A percentile compares a stretch with the other conserved stretches of the same genome.
Conservation (phyloP, 2,113 vertebrate species). For the Pogona vitticeps region DNA sequence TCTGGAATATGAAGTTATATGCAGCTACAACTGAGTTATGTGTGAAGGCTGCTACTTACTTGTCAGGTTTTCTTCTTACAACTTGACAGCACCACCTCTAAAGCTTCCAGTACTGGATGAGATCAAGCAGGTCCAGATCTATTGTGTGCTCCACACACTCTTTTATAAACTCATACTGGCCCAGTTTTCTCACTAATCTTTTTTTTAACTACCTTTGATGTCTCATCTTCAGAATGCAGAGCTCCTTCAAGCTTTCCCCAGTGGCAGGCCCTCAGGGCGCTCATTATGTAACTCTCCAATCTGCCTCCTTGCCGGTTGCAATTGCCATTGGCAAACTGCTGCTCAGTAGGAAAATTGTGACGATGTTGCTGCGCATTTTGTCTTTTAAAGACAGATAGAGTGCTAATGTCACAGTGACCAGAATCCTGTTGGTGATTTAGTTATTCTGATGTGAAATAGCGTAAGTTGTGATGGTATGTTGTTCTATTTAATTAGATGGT, state of each 20-base stretch:
- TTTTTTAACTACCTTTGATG: background rate
- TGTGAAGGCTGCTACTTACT: background rate
- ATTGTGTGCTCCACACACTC: background rate
- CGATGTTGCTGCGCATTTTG: conserved; percentile 5
- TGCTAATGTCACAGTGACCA: conserved; percentile 44
- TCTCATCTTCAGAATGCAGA: background rate
- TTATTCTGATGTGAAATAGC: too few species aligned
- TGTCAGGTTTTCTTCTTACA: background rate
- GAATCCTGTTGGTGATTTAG: too few species aligned
- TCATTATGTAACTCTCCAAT: conserved; percentile 27
- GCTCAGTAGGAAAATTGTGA: conserved; percentile 32
- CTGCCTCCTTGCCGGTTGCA: conserved; percentile 14
- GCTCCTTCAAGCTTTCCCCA: background rate
- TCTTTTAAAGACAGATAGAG: conserved; percentile 56
- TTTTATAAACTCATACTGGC: background rate
- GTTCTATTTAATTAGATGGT: too few species aligned
- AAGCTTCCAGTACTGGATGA: background rate
- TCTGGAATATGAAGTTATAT: background rate
- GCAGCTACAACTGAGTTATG: background rate
- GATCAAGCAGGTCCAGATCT: background rate
- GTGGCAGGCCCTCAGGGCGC: background rate
- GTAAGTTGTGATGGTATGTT: too few species aligned
- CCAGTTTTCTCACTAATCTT: conserved; percentile 21
- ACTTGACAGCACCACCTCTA: background rate
- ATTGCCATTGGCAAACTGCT: conserved; percentile 25